phyloP scores from a whole-genome alignment of 1,140 invertebrate species.

The Neelides sp. region DNA sequence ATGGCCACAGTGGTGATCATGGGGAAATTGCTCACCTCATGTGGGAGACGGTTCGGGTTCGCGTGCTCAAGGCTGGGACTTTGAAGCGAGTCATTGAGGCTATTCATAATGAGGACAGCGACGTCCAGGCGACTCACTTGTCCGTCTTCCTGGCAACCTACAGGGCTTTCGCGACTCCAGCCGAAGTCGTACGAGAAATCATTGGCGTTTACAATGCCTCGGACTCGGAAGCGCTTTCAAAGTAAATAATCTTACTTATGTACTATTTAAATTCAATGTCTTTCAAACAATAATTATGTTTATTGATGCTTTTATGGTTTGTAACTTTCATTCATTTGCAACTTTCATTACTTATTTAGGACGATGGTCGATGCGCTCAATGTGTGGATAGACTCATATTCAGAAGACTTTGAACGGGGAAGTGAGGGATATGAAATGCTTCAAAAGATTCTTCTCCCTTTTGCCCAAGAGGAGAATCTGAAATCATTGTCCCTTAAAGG shows the following conservation, averaged over 20 bases:
- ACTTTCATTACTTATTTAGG: conserved; percentile 39
- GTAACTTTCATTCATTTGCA: neutral
- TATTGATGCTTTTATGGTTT: too few species aligned
- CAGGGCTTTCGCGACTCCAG: conserved; percentile 67
- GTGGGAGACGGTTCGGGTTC: conserved; percentile 96
- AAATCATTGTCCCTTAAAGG: conserved; percentile 29
- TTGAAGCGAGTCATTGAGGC: conserved; percentile 83
- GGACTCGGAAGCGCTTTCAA: conserved; percentile 18
- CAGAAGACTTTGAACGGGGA: conserved; percentile 67
- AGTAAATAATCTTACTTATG: conserved; percentile 13
- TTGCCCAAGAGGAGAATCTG: conserved; percentile 27
- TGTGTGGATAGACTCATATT: conserved; percentile 93
- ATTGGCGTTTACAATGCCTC: conserved; percentile 26
- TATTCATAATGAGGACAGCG: conserved; percentile 79
- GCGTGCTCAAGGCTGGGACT: conserved; percentile 92
- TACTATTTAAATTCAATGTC: neutral
- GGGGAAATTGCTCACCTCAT: conserved; percentile 82
- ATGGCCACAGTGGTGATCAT: conserved; percentile 8
- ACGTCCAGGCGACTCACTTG: conserved; percentile 75
- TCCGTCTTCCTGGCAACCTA: conserved; percentile 95
- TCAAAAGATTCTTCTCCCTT: conserved; percentile 37
- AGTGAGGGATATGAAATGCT: conserved; percentile 35
- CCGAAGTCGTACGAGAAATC: conserved; percentile 52
- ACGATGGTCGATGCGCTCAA: conserved; percentile 66
- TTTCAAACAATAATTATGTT: neutral